Evolutionary conservation across 2,888 invertebrate genomes (phyloP).

Genomic region (Megastigmus dorsalis): DNA sequence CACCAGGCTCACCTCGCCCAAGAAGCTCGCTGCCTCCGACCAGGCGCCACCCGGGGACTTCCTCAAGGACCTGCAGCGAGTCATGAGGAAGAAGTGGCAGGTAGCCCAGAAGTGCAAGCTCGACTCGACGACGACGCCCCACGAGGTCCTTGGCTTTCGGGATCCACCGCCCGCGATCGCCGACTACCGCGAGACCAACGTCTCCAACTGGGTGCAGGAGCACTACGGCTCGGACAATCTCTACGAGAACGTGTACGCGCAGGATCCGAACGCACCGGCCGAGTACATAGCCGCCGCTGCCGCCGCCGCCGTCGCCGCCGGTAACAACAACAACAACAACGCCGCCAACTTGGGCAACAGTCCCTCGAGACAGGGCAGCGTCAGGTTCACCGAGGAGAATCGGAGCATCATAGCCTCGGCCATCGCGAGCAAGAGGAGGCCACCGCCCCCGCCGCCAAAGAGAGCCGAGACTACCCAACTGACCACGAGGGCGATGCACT

Average conservation of each 20-base stretch:
- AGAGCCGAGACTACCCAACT: conserved; percentile 91
- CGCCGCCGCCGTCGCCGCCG: conserved; percentile 57
- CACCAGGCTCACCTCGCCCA: conserved; percentile 78
- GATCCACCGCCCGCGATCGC: conserved; percentile 84
- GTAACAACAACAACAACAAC: too few relatives aligned
- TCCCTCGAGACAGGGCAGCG: conserved; percentile 64
- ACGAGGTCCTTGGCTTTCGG: conserved; percentile 92
- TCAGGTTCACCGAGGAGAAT: conserved; percentile 68
- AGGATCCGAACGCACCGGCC: conserved; percentile 73
- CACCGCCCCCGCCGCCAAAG: conserved; percentile 93
- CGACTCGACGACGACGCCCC: conserved; percentile 91
- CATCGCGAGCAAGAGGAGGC: conserved; percentile 80
- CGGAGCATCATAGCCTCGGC: conserved; percentile 71
- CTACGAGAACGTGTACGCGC: conserved; percentile 85
- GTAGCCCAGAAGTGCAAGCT: conserved; percentile 94
- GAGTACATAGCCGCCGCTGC: too few relatives aligned
- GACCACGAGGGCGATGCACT: conserved; percentile 77
- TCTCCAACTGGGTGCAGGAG: conserved; percentile 92
- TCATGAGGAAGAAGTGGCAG: conserved; percentile 95
- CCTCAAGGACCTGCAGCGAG: conserved; percentile 90
- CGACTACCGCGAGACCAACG: conserved; percentile 88
- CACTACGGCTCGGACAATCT: conserved; percentile 86
- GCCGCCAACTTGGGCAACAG: conserved; percentile 71
- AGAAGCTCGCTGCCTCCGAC: conserved; percentile 83
- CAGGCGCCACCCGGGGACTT: conserved; percentile 88